Evolutionary conservation across 2,888 invertebrate genomes (phyloP), one percentile per base, ranked within the genome.

Genomic region (Campoletis raptor): DNA sequence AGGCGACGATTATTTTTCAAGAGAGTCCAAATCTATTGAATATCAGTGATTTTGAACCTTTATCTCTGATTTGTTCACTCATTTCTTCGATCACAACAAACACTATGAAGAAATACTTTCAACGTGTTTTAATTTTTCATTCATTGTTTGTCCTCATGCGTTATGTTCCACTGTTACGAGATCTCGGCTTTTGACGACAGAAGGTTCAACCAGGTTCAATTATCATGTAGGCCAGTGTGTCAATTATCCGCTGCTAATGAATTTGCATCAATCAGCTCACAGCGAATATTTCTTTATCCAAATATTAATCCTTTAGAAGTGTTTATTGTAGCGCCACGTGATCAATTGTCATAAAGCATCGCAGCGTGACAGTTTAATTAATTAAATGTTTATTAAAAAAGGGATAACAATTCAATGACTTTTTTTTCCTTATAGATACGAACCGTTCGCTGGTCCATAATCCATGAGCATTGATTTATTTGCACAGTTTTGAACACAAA

Each of bases 171-270:
- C 24, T 5, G 15, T 24, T n/a, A 30, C 10, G 69, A 69, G 40
- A 40, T 21, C 12, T 12, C 6, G 18, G 21, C 57, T 40, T 37
- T 37, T 18, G 57, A 6, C 48, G 37, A n/a, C 8, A n/a, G 64
- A 30, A 21, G 36, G 40, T 78, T 78, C 64, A 78, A 21, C 4
- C 42, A 15, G 54, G 24, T 24, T 78, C 37, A 78, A 85, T 79
- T 57, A 81, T 73, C 85, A 57, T 57, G 5, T 6, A 45, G 54
- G 73, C 78, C 78, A 54, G 40, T 42, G 67, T 66, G 57, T 67
- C 78, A 78, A 85, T 85, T 82, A 85, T 85, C 78, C 48, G 54
- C 82, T 40, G 42, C 61, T 81, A 85, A 78, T 69, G 69, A 78
- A 64, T 78, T 66, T 24, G 73, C 64, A 66, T 70, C 48, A 45